Base-by-base conservation (phyloP, 1,140 invertebrate genomes). In the Spodoptera litura region DNA sequence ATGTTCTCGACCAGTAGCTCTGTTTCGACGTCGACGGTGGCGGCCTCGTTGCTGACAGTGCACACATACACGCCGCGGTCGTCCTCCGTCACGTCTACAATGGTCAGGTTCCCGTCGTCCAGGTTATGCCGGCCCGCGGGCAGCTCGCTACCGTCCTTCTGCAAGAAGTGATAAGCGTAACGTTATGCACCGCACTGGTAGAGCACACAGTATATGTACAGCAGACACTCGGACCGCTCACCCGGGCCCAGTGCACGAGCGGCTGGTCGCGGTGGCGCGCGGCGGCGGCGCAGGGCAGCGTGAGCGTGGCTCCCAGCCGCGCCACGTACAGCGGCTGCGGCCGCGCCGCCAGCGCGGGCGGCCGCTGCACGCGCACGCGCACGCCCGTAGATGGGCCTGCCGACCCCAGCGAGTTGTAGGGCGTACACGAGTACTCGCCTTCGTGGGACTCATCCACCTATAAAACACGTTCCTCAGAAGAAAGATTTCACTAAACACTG, bases 11-110 rank as follows among this genome's bases (percentile, higher is more conserved):
- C 97, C 90, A 98, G 96, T 52, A 99, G 95, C 93, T 98, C 97
- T 2, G 98, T 98, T 91, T 98, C 97, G 1, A 97, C 96, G 2
- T 97, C 96, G 38, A 99, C 96, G 10, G 97, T 98, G n/a, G 98
- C 98, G 9, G 98, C 98, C 88, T 98, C 98, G 94, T 99, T 99
- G 80, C 96, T 97, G 2, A 98, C 97, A 49, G 98, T 96, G 93
- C 99, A 99, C 90, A 98, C 97, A 94, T 99, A 99, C 78, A 97
- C 94, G 5, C 98, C 98, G 86, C 98, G 96, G 95, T 99, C 99
- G 77, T 96, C 96, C 93, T 99, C 98, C 78, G 96, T 95, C 25
- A 99, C 96, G 77, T 96, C 96, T 76, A 95, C 96, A 61, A 99
- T 97, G 25, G 98, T 99, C 79, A 99, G 94, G 95, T 99, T 99